Conservation (phyloP, 1,140 invertebrate species). For the Triops cancriformis region DNA sequence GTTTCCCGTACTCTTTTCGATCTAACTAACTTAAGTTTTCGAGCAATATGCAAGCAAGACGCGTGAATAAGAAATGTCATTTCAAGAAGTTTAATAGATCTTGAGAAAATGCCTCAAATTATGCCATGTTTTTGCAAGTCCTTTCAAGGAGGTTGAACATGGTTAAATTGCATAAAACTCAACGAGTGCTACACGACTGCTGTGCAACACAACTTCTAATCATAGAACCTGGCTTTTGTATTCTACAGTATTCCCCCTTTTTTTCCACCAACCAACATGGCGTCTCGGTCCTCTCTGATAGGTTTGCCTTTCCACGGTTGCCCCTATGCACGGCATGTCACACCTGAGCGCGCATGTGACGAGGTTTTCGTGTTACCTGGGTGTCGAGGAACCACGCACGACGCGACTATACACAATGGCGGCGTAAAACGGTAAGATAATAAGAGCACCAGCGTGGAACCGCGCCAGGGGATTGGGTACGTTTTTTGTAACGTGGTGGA, state of each 20-base stretch:
- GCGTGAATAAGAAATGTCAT: too few species aligned
- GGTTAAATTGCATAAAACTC: too few species aligned
- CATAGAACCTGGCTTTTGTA: neutral
- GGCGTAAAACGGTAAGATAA: neutral
- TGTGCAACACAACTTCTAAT: neutral
- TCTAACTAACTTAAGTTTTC: too few species aligned
- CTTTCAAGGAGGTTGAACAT: too few species aligned
- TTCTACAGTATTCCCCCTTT: neutral
- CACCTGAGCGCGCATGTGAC: conserved; percentile 11
- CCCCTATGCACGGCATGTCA: neutral
- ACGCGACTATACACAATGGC: conserved; percentile 3
- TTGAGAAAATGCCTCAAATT: too few species aligned
- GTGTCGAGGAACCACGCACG: neutral
- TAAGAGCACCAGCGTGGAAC: conserved; percentile 7
- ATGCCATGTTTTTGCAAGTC: too few species aligned
- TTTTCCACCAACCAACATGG: neutral
- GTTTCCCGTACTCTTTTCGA: too few species aligned
- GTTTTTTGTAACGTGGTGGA: neutral
- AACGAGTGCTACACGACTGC: too few species aligned
- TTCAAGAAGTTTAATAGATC: too few species aligned
- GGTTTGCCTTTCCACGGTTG: neutral
- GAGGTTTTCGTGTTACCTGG: neutral
- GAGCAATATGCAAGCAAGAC: too few species aligned
- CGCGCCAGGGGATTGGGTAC: conserved; percentile 11
- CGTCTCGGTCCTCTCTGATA: neutral